These are phyloP conservation scores for Stenolophus ochropezus DNA, from an alignment of 2,888 invertebrate genomes.

Conservation along the genomic window DNA sequence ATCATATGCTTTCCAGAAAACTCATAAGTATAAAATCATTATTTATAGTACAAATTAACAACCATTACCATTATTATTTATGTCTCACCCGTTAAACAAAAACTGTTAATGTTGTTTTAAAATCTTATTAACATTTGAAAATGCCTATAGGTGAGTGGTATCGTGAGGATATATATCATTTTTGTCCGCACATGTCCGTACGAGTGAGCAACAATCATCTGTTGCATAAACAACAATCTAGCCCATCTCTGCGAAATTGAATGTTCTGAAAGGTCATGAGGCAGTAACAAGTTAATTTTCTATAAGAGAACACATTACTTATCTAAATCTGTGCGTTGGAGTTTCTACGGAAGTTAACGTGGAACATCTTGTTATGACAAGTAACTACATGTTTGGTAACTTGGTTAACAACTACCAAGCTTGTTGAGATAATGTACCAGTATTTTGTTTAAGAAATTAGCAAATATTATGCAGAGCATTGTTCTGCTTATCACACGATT, in stretches of 20 bases:
- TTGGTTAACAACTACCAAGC: constrained; percentile 34
- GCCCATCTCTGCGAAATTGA: constrained; percentile 19
- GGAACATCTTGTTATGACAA: constrained; percentile 55
- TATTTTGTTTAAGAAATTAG: constrained; percentile 45
- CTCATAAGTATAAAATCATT: background rate
- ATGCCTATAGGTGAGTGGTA: background rate
- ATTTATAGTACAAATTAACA: background rate
- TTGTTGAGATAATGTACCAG: constrained; percentile 37
- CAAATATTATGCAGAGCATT: constrained; percentile 25
- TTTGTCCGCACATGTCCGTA: background rate
- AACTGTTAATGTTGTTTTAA: background rate
- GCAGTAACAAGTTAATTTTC: constrained; percentile 40
- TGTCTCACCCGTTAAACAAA: background rate
- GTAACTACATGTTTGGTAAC: constrained; percentile 47
- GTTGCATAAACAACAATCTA: background rate
- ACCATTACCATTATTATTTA: background rate
- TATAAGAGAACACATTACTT: constrained; percentile 43
- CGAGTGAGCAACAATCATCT: background rate
- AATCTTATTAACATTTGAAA: background rate
- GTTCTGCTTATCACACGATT: constrained; percentile 14
- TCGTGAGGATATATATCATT: background rate
- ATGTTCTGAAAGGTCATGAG: constrained; percentile 19
- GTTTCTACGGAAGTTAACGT: constrained; percentile 40
- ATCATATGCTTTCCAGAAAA: too few species aligned
- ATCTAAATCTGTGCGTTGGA: constrained; percentile 40